A percentile compares a stretch with the other conserved stretches of the same genome.
These are phyloP conservation scores for Acrobasis repandana DNA, from an alignment of 2,888 invertebrate genomes.

Conservation along the genomic window DNA sequence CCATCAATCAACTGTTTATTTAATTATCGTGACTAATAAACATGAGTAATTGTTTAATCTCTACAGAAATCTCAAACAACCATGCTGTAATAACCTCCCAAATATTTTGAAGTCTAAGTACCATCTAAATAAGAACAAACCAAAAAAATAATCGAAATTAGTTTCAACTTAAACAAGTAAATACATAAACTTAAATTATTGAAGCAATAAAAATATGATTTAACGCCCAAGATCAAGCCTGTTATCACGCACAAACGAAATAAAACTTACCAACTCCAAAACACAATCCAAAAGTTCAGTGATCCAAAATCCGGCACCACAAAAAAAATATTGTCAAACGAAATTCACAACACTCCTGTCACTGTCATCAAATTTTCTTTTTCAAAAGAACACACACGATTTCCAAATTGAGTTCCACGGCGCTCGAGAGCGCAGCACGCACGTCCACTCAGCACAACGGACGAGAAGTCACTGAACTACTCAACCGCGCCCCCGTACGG, in stretches of 20 bases:
- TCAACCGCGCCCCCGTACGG: conserved; percentile 57
- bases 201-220: neutral
- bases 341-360: conserved; percentile 63
- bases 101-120: neutral
- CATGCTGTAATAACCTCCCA: neutral
- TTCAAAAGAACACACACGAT: conserved; percentile 51
- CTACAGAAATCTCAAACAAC: neutral
- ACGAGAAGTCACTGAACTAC: conserved; percentile 76
- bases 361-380: conserved; percentile 56
- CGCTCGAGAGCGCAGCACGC: conserved; percentile 43
- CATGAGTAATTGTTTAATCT: neutral
- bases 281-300: conserved; percentile 77
- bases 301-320: conserved; percentile 58
- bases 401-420: conserved; percentile 35
- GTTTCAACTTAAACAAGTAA: neutral
- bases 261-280: conserved; percentile 71
- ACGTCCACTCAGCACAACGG: conserved; percentile 55
- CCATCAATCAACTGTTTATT: neutral
- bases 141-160: neutral
- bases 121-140: neutral
- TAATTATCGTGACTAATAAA: conserved; percentile 1
- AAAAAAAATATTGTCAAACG: conserved; percentile 35
- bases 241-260: conserved; percentile 22
- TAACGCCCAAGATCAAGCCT: neutral
- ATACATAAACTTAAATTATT: neutral